These are phyloP conservation scores for Crotalus tigris DNA, from an alignment of 2,113 vertebrate genomes.

Conservation along the genomic window DNA sequence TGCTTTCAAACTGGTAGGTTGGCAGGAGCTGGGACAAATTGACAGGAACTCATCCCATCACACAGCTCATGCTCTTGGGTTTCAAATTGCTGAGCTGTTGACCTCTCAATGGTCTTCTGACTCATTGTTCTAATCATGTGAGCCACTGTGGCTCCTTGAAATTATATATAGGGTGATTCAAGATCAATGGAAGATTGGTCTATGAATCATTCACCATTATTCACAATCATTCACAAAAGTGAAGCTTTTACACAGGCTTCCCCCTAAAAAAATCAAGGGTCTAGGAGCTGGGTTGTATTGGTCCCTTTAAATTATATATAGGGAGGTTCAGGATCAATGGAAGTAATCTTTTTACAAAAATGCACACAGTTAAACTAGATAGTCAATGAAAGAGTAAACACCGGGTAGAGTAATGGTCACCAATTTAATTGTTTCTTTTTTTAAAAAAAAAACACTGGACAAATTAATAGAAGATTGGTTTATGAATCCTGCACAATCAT, in stretches of 20 bases:
- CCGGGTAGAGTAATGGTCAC: background rate
- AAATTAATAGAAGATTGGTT: background rate
- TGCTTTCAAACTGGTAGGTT: background rate
- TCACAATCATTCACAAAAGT: too few species aligned
- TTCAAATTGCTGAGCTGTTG: background rate
- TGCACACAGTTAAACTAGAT: background rate
- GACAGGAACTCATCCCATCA: background rate
- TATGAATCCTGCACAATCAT: background rate
- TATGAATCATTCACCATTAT: too few species aligned
- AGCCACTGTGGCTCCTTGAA: background rate
- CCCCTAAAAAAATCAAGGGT: too few species aligned
- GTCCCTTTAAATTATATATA: background rate
- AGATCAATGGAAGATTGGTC: background rate
- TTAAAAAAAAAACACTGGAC: background rate
- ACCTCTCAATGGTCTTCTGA: background rate
- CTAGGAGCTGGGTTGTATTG: too few species aligned
- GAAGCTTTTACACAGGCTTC: too few species aligned
- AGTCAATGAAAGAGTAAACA: background rate
- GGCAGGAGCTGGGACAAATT: background rate
- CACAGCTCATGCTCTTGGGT: background rate
- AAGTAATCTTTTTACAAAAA: background rate
- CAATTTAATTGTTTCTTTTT: background rate
- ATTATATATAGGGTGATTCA: background rate
- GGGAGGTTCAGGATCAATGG: background rate
- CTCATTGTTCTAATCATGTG: background rate